Conservation (phyloP, 2,888 invertebrate genomes). For the Hyposoter didymator region DNA sequence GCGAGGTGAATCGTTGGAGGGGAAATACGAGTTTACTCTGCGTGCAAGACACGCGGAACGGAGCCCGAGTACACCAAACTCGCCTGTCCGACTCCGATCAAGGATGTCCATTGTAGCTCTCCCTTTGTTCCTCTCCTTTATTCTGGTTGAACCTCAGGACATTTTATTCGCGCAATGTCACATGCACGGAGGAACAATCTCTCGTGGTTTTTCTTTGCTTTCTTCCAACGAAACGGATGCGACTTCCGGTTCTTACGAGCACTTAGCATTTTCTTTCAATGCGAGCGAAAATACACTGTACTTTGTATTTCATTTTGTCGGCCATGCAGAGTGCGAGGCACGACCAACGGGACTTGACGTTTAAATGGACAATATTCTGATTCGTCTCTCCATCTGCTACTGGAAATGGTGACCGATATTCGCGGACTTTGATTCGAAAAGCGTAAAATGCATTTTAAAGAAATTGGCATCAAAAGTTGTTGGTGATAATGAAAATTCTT, state of each 20-base stretch:
- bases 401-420: not conserved
- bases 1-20: conserved; percentile 1
- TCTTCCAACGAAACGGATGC: conserved; percentile 40
- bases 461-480: not conserved
- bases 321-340: not conserved
- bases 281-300: not conserved
- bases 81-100: conserved; percentile 43
- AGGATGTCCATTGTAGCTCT: conserved; percentile 56
- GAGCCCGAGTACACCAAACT: conserved; percentile 24
- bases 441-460: not conserved
- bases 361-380: not conserved
- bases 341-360: not conserved
- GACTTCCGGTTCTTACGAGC: conserved; percentile 21
- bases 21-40: conserved; percentile 23
- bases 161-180: conserved; percentile 15
- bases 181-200: not conserved
- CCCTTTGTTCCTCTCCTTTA: conserved; percentile 18
- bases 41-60: conserved; percentile 19
- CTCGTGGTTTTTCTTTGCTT: conserved; percentile 24
- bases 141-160: conserved; percentile 10
- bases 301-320: not conserved
- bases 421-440: not conserved
- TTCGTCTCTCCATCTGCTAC: not conserved
- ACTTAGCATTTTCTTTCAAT: not conserved
- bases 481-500: not conserved